Conservation (phyloP, 2,113 vertebrate genomes). For the Pygathrix nemaeus region DNA sequence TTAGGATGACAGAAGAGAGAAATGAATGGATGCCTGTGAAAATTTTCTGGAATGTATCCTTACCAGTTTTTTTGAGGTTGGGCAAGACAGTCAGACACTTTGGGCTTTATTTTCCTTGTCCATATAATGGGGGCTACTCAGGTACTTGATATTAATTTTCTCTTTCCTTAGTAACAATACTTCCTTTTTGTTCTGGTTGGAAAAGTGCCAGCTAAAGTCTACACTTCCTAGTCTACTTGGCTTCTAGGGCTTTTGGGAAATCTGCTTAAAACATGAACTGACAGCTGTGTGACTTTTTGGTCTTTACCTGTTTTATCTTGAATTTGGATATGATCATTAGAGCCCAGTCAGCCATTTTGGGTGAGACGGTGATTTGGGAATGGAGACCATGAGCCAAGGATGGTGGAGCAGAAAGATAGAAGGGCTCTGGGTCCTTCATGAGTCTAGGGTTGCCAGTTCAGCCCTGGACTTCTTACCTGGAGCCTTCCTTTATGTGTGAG, state of each 20-base stretch:
- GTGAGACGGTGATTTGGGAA: not conserved
- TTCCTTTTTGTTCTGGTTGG: not conserved
- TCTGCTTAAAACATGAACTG: not conserved
- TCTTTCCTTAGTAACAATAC: constrained; percentile 5
- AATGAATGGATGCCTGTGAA: not conserved
- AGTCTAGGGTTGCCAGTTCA: not conserved
- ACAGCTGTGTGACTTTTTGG: not conserved
- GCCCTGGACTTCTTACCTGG: not conserved
- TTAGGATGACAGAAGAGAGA: not conserved
- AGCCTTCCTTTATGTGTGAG: not conserved
- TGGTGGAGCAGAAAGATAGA: not conserved
- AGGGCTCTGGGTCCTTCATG: not conserved
- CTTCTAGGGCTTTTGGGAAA: not conserved
- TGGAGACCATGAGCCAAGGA: not conserved
- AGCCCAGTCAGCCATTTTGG: not conserved
- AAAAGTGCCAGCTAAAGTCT: not conserved
- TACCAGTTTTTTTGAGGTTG: not conserved
- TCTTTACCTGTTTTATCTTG: constrained; percentile 4
- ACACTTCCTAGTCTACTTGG: not conserved
- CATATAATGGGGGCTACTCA: not conserved
- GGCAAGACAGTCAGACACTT: not conserved
- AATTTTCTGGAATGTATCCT: not conserved
- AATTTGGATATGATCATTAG: constrained; percentile 1
- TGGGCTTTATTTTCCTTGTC: not conserved
- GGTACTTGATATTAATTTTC: not conserved